Base-by-base conservation (phyloP, 1,140 invertebrate species). In the Conus ventricosus region DNA sequence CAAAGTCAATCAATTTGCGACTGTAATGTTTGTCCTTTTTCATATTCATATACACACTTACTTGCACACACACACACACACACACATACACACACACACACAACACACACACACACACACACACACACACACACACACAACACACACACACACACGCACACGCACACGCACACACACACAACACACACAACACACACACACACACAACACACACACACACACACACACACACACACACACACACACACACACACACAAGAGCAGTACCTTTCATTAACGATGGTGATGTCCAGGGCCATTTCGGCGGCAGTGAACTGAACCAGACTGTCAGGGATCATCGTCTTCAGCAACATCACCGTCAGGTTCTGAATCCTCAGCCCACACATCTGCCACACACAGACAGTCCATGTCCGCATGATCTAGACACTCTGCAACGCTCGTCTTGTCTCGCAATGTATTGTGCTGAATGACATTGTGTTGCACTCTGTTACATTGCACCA, bases 351-450 rank as follows among this genome's bases (percentile, higher is more conserved):
- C 91, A 97, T 96, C 15, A 98, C 96, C 88, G 97, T 97, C 89
- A 98, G 96, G 93, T 98, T 98, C 90, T 97, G 97, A 57, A 98
- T 96, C 92, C 98, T 97, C 53, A 98, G 63, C 11, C 93, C 94
- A 85, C 92, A 63, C 87, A 94, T 95, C 91, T 94, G 90, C 39
- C 94, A 90, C 75, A 54, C 27, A 23, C 80, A 81, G 10, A 3
- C 5, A 81, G 39, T 39, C 39, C 39, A 39, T 25, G 25, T 1
- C 20, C 5, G 25, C 25, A 25, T 78, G 10, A 25, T 4, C 10
- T 25, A 23, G 11, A 78, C 5, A 39, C 39, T 39, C 39, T 39
- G 39, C 39, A 39, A 39, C 39, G 39, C 39, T 39, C 39, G 39
- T 39, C 39, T 39, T 39, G 39, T 39, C 39, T 82, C 27, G 27